Base-by-base conservation (phyloP, 2,888 invertebrate genomes). In the Vannuccia rotundouncinata region DNA sequence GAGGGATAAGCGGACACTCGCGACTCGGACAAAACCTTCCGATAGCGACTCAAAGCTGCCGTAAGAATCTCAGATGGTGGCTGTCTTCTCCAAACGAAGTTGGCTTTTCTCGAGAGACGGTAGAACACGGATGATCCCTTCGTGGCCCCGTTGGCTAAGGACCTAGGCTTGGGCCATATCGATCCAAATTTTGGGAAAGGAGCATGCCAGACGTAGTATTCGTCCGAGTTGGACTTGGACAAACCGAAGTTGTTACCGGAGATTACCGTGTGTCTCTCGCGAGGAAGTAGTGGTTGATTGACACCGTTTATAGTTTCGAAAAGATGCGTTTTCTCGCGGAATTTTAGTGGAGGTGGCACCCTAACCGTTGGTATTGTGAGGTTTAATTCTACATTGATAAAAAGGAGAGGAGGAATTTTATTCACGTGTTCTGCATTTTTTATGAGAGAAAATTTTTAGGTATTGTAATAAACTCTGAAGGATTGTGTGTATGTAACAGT, bases 81-180 rank as follows among this genome's bases (percentile, higher is more conserved):
- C n/a, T n/a, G n/a, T n/a, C n/a, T n/a, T n/a, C n/a, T n/a, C n/a
- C n/a, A n/a, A n/a, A n/a, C n/a, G n/a, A n/a, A n/a, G n/a, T n/a
- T n/a, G n/a, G n/a, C 45, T 17, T 45, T 5, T 17, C 45, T 45
- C 45, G 45, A 45, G 10, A 45, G 45, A 5, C 17, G 10, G 45
- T 45, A 45, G 45, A 45, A 45, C 10, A 45, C 17, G 45, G 5
- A 17, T 17, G 45, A n/a, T n/a, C n/a, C n/a, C n/a, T n/a, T n/a
- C n/a, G 45, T 17, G 45, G 17, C 10, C 10, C 45, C 45, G 45
- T 13, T 45, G 45, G 17, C 5, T 45, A 17, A 5, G 45, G 45
- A 5, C 17, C 45, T 90, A 0, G 92, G 92, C 84, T 90, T 88
- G 0, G 93, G 93, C 92, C 92, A 92, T 0, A 92, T 90, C 86